A percentile compares a stretch with the other conserved stretches of the same genome.
phyloP scores from a whole-genome alignment of 1,140 invertebrate genomes.

The Pogonomyrmex barbatus region DNA sequence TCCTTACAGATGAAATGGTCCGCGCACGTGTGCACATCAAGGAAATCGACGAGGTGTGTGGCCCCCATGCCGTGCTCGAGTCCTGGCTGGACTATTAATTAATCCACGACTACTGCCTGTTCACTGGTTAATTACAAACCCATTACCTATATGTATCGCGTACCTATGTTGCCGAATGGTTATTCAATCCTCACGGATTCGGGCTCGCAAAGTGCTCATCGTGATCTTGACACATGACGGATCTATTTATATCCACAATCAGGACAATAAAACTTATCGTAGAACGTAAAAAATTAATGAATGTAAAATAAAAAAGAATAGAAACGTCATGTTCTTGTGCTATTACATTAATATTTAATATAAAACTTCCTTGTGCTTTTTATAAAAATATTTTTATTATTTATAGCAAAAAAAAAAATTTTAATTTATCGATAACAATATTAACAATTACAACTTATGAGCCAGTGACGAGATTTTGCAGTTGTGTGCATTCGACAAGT shows the following conservation, averaged over 20 bases:
- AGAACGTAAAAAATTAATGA: too few relatives aligned
- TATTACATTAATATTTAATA: background rate
- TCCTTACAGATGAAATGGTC: conserved; percentile 51
- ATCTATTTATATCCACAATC: conserved; percentile 4
- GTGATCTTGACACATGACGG: background rate
- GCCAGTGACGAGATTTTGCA: background rate
- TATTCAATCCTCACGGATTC: conserved; percentile 37
- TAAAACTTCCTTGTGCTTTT: background rate
- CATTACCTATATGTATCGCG: conserved; percentile 43
- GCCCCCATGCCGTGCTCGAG: conserved; percentile 58
- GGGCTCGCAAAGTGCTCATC: background rate
- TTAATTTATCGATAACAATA: background rate
- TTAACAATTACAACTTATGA: background rate
- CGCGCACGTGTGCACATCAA: background rate
- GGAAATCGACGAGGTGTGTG: conserved; percentile 68
- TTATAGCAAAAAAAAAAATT: background rate
- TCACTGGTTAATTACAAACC: conserved; percentile 65
- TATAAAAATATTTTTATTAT: background rate
- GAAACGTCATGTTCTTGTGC: background rate
- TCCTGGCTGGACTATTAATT: conserved; percentile 71
- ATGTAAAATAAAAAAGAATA: background rate
- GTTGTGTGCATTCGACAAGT: background rate
- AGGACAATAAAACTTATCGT: background rate
- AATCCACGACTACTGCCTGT: conserved; percentile 69
- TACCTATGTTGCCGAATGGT: conserved; percentile 30